A percentile compares a stretch with the other conserved stretches of the same genome.
phyloP scores from a whole-genome alignment of 1,140 invertebrate species.

The Venustaconcha ellipsiformis region DNA sequence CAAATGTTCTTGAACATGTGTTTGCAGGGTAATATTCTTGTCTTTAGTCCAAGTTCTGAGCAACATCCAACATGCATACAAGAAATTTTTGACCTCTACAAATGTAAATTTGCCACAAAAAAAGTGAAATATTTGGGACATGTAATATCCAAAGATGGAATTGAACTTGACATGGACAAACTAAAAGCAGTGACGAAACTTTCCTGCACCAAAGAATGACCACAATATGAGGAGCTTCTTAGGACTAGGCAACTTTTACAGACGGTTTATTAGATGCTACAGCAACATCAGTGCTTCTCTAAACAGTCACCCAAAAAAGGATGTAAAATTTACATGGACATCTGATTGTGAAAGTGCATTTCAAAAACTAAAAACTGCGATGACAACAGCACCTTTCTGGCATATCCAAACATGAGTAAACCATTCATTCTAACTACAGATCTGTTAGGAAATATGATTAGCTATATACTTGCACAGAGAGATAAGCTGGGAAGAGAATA shows the following conservation, averaged over 20 bases:
- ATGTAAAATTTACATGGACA: conserved; percentile 42
- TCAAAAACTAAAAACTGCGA: conserved; percentile 33
- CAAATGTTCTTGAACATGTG: conserved; percentile 30
- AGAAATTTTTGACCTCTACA: conserved; percentile 30
- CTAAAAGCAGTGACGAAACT: conserved; percentile 16
- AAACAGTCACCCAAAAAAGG: conserved; percentile 62
- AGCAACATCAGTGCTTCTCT: conserved; percentile 60
- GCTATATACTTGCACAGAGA: conserved; percentile 38
- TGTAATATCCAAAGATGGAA: conserved; percentile 37
- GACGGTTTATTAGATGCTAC: conserved; percentile 61
- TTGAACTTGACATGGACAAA: conserved; percentile 32
- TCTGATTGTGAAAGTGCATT: conserved; percentile 36
- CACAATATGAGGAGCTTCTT: conserved; percentile 69
- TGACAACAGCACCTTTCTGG: conserved; percentile 39
- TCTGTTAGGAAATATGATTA: conserved; percentile 28
- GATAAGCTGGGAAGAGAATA: conserved; percentile 24
- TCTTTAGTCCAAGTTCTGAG: conserved; percentile 34
- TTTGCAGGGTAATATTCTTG: conserved; percentile 29
- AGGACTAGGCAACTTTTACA: conserved; percentile 68
- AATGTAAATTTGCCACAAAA: conserved; percentile 36
- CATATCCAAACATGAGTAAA: conserved; percentile 33
- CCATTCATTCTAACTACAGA: conserved; percentile 44
- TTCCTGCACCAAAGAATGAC: conserved; percentile 47
- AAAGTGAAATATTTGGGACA: conserved; percentile 40
- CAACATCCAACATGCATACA: conserved; percentile 33